Conservation (phyloP, 1,140 invertebrate species). For the Zaprionus camerounensis region DNA sequence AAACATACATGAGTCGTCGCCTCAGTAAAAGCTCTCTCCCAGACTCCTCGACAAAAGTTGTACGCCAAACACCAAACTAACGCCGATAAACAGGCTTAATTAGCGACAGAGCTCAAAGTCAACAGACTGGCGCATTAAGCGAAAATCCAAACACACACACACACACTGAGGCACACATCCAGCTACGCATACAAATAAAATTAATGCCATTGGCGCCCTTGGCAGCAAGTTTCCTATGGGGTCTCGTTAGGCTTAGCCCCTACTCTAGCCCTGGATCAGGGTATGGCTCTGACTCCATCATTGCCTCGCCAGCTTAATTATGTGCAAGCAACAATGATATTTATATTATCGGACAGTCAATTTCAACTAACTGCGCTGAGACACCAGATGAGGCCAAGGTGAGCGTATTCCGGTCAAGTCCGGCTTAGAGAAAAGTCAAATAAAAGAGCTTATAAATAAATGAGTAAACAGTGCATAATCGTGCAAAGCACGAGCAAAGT, state of each 20-base stretch:
- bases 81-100: conserved; percentile 81
- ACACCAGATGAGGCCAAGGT: conserved; percentile 38
- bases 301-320: conserved; percentile 66
- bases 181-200: conserved; percentile 46
- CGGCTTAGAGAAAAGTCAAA: background rate
- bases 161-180: conserved; percentile 27
- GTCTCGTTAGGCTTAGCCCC: conserved; percentile 57
- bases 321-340: conserved; percentile 81
- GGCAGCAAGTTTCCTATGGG: conserved; percentile 44
- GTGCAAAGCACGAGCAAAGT: background rate
- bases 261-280: background rate
- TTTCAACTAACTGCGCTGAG: conserved; percentile 53
- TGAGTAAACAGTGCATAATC: background rate
- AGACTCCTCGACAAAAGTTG: conserved; percentile 50
- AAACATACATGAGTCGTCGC: conserved; percentile 27
- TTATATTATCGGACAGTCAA: conserved; percentile 76
- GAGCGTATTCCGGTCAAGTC: conserved; percentile 2
- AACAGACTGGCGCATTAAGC: conserved; percentile 76
- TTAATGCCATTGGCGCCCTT: conserved; percentile 51
- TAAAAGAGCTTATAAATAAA: conserved; percentile 2
- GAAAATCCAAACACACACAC: conserved; percentile 43
- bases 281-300: conserved; percentile 15
- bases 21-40: conserved; percentile 16
- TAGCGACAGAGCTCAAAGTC: conserved; percentile 77
- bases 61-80: conserved; percentile 70